Evolutionary conservation across 2,797 vertebrate genomes (phyloP).

Genomic region (Carcharodon carcharias): DNA sequence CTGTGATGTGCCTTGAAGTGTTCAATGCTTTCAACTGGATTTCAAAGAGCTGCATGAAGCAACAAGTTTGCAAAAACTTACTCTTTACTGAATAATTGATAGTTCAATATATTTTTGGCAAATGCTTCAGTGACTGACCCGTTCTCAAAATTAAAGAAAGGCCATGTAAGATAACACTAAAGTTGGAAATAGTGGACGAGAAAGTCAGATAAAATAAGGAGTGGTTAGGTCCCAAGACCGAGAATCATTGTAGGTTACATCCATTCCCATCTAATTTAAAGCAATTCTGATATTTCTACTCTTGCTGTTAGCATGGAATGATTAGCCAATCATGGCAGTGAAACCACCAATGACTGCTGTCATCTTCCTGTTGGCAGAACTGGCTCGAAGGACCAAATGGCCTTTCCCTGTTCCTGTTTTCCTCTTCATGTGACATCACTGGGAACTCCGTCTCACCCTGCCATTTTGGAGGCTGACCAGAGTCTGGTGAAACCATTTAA

Average conservation of each 20-base stretch:
- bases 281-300: neutral
- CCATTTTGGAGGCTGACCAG: neutral
- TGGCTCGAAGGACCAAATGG: neutral
- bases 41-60: neutral
- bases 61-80: neutral
- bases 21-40: neutral
- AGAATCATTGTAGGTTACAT: neutral
- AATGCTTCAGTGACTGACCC: neutral
- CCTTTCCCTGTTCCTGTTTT: neutral
- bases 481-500: neutral
- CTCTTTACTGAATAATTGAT: neutral
- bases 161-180: neutral
- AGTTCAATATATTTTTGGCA: neutral
- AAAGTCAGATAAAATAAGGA: neutral
- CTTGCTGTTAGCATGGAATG: neutral
- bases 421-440: neutral
- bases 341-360: neutral
- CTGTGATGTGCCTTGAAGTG: neutral
- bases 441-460: neutral
- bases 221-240: neutral
- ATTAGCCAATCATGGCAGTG: neutral
- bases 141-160: neutral
- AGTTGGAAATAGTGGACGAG: neutral
- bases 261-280: neutral
- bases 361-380: neutral